Conservation (phyloP, 2,113 vertebrate genomes). For the Felis chaus region DNA sequence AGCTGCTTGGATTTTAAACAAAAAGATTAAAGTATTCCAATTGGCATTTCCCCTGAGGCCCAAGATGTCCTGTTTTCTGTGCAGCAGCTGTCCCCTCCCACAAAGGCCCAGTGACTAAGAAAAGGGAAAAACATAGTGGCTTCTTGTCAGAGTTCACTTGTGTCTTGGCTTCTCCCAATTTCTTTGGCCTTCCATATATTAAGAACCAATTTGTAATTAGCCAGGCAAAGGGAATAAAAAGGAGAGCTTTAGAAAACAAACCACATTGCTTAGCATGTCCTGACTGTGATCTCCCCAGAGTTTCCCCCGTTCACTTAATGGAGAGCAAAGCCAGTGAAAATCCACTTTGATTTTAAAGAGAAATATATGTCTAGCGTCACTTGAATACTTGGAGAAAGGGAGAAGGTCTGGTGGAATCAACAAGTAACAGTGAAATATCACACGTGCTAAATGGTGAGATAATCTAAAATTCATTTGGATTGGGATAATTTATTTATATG, state of each 20-base stretch:
- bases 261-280: neutral
- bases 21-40: neutral
- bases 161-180: neutral
- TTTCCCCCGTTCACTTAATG: neutral
- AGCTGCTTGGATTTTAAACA: slow-evolving; percentile 5
- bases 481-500: neutral
- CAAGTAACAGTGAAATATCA: neutral
- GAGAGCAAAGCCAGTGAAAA: neutral
- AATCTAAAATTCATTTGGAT: neutral
- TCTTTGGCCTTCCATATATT: neutral
- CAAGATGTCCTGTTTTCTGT: neutral
- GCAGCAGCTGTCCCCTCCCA: neutral
- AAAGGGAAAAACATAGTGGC: neutral
- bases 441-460: neutral
- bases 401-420: neutral
- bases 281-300: neutral
- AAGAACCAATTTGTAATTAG: slow-evolving; percentile 33
- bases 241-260: neutral
- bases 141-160: slow-evolving; percentile 8
- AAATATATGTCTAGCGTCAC: neutral
- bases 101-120: slow-evolving; percentile 22
- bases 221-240: neutral
- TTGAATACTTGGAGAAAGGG: neutral
- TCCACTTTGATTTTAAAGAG: neutral
- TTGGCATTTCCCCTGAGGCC: neutral